phyloP scores from a whole-genome alignment of 2,888 invertebrate genomes.

The Temnothorax ravouxi region DNA sequence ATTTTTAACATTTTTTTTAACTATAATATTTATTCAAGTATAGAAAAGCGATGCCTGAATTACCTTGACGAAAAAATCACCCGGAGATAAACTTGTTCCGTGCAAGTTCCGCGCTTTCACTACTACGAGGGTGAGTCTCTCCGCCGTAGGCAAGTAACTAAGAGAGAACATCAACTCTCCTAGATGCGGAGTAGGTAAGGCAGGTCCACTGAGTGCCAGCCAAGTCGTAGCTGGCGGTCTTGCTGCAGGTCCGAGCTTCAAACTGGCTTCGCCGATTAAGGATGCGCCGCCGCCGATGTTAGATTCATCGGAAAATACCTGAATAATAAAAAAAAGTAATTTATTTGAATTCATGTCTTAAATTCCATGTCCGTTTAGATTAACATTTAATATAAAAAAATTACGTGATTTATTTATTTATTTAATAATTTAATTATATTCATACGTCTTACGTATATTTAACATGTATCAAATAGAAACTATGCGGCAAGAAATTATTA shows the following conservation, averaged over 20 bases:
- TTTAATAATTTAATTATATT: background rate
- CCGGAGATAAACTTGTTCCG: conserved; percentile 88
- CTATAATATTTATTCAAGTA: background rate
- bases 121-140: conserved; percentile 92
- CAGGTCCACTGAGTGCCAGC: conserved; percentile 92
- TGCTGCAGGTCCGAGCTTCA: conserved; percentile 84
- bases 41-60: background rate
- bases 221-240: conserved; percentile 92
- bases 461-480: background rate
- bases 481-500: background rate
- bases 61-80: conserved; percentile 93
- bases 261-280: conserved; percentile 82
- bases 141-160: conserved; percentile 94
- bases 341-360: background rate
- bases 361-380: background rate
- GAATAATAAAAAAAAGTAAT: conserved; percentile 8
- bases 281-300: conserved; percentile 76
- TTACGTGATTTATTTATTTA: background rate
- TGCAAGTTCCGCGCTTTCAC: conserved; percentile 92
- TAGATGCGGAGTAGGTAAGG: conserved; percentile 87
- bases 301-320: conserved; percentile 82
- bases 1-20: background rate
- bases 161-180: conserved; percentile 94
- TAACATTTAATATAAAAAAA: background rate
- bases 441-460: background rate